Percentiles rank a stretch among this genome's conserved stretches.
Conservation (phyloP, 2,888 invertebrate genomes). For the Apamea monoglypha region DNA sequence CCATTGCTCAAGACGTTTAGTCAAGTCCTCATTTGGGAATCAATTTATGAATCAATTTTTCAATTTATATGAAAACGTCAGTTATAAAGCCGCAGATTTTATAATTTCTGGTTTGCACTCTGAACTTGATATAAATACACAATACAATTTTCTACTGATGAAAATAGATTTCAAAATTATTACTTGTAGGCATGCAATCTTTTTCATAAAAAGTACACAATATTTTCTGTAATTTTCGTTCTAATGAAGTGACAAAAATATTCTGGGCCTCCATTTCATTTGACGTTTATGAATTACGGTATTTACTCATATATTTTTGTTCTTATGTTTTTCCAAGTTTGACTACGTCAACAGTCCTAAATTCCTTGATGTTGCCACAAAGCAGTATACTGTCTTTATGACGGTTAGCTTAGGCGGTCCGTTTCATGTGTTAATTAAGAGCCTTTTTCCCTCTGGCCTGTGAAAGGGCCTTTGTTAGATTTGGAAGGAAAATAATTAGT, state of each 20-base stretch:
- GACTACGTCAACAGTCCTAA: not conserved
- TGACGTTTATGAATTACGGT: conserved; percentile 25
- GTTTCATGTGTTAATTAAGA: conserved; percentile 70
- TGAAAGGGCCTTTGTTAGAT: conserved; percentile 52
- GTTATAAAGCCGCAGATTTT: not conserved
- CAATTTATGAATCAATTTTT: too few relatives aligned
- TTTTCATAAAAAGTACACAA: not conserved
- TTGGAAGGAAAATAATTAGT: conserved; percentile 56
- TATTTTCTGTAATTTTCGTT: not conserved
- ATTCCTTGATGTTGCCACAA: conserved; percentile 45
- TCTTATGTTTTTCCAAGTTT: conserved; percentile 7
- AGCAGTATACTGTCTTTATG: conserved; percentile 63
- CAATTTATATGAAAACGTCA: not conserved
- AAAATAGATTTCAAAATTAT: not conserved
- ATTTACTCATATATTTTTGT: conserved; percentile 6
- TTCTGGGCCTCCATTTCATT: conserved; percentile 16
- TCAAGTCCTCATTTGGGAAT: not conserved
- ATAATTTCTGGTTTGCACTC: not conserved
- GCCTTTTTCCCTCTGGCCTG: conserved; percentile 54
- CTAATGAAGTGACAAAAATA: not conserved
- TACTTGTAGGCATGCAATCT: not conserved
- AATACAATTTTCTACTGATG: not conserved
- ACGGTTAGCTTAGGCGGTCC: conserved; percentile 40
- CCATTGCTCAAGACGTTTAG: too few relatives aligned
- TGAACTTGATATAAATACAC: not conserved